Evolutionary conservation across 2,797 vertebrate genomes (phyloP).

Genomic region (Lerista edwardsae): DNA sequence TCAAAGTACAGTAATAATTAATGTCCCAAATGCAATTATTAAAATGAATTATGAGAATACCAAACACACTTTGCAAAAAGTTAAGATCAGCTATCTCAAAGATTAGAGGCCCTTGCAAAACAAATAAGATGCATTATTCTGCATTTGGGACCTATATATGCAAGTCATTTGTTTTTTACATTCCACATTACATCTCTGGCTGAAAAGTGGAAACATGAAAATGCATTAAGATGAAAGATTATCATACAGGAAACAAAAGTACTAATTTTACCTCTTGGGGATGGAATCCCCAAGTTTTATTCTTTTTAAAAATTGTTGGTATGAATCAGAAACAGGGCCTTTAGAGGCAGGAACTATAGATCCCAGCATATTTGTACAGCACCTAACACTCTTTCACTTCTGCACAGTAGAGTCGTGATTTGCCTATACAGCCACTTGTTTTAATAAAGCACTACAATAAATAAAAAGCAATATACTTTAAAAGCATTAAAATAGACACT

Average conservation of each 20-base stretch:
- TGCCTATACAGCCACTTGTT: too few species aligned
- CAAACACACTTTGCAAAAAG: slow-evolving; percentile 18
- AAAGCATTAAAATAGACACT: background rate
- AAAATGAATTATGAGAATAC: slow-evolving; percentile 57
- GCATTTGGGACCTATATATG: slow-evolving; percentile 38
- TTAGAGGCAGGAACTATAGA: background rate
- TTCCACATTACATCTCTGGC: slow-evolving; percentile 37
- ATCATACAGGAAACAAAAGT: slow-evolving; percentile 26
- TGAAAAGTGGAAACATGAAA: slow-evolving; percentile 38
- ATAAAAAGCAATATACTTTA: too few species aligned
- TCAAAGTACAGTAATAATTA: slow-evolving; percentile 52
- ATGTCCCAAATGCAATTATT: slow-evolving; percentile 52
- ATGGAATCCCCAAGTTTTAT: background rate
- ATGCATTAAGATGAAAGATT: slow-evolving; percentile 52
- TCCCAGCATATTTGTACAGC: background rate
- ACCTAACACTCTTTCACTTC: slow-evolving; percentile 12
- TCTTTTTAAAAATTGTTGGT: background rate
- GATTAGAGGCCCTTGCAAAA: slow-evolving; percentile 46
- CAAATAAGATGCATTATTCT: slow-evolving; percentile 51
- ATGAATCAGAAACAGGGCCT: too few species aligned
- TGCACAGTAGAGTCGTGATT: too few species aligned
- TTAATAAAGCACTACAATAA: too few species aligned
- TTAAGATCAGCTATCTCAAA: slow-evolving; percentile 46
- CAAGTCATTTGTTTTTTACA: slow-evolving; percentile 41
- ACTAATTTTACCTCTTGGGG: background rate